Conservation (phyloP, 2,888 invertebrate species). For the Xylota sylvarum region DNA sequence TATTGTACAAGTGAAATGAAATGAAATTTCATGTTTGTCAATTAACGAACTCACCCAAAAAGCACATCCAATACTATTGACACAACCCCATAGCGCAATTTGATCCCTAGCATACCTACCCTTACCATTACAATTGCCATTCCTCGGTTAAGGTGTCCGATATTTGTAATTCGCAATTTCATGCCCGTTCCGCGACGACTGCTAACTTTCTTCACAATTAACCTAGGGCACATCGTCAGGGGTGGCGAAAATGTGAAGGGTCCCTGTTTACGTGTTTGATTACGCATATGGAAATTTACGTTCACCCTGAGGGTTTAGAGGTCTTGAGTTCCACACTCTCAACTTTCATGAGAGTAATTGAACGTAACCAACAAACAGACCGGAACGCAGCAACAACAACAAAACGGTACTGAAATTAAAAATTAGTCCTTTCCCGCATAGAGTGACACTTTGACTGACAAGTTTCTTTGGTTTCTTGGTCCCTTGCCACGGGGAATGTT, state of each 20-base stretch:
- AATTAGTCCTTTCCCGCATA: conserved; percentile 41
- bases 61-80: conserved; percentile 29
- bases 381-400: conserved; percentile 25
- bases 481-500: conserved; percentile 25
- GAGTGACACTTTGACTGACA: conserved; percentile 68
- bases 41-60: conserved; percentile 33
- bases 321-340: conserved; percentile 22
- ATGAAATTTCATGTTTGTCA: conserved; percentile 41
- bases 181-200: conserved; percentile 58
- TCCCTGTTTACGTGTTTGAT: conserved; percentile 38
- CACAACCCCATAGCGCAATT: conserved; percentile 29
- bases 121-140: background rate
- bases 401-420: conserved; percentile 25
- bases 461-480: conserved; percentile 7
- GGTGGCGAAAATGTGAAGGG: conserved; percentile 34
- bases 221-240: conserved; percentile 36
- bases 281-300: conserved; percentile 51
- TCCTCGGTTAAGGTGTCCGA: conserved; percentile 54
- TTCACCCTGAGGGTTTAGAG: conserved; percentile 8
- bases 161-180: conserved; percentile 66
- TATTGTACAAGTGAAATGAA: background rate
- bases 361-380: conserved; percentile 62
- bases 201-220: conserved; percentile 66
- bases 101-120: background rate
- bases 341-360: conserved; percentile 60